phyloP scores from a whole-genome alignment of 2,888 invertebrate genomes.

The Andrena bicolor region DNA sequence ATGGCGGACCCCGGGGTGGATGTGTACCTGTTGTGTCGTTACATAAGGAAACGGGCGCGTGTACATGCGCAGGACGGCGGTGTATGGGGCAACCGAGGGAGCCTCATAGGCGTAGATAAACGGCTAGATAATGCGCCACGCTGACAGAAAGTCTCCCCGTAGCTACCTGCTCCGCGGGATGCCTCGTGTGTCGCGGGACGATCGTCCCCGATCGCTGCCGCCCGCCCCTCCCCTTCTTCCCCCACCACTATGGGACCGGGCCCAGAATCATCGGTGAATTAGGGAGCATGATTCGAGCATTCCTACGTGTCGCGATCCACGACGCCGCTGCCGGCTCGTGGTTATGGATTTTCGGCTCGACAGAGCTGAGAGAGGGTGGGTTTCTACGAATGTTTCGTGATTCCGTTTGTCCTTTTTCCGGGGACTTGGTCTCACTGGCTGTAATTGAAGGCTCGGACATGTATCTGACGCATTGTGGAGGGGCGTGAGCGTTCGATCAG shows the following conservation, averaged over 20 bases:
- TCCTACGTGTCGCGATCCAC: conserved; percentile 73
- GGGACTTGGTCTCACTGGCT: not conserved
- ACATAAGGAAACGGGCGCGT: conserved; percentile 66
- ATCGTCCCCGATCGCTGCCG: conserved; percentile 72
- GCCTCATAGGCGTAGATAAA: conserved; percentile 68
- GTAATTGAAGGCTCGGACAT: not conserved
- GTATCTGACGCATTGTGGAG: not conserved
- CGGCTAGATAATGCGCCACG: conserved; percentile 68
- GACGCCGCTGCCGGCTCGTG: conserved; percentile 18
- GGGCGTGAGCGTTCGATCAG: not conserved
- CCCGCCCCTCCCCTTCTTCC: not conserved
- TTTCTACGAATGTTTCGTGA: not conserved
- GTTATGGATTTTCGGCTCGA: conserved; percentile 37
- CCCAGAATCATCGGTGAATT: conserved; percentile 78
- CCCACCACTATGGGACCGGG: conserved; percentile 17
- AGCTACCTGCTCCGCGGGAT: conserved; percentile 78
- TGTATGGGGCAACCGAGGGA: conserved; percentile 53
- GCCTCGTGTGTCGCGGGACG: conserved; percentile 71
- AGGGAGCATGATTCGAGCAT: conserved; percentile 82
- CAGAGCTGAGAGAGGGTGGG: not conserved
- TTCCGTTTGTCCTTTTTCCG: not conserved
- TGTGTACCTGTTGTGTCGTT: conserved; percentile 63
- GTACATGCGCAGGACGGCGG: conserved; percentile 39
- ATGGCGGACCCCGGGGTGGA: conserved; percentile 45
- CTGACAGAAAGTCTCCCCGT: conserved; percentile 76